Evolutionary conservation across 2,888 invertebrate species (phyloP).

Genomic region (Epistrophe eligans): DNA sequence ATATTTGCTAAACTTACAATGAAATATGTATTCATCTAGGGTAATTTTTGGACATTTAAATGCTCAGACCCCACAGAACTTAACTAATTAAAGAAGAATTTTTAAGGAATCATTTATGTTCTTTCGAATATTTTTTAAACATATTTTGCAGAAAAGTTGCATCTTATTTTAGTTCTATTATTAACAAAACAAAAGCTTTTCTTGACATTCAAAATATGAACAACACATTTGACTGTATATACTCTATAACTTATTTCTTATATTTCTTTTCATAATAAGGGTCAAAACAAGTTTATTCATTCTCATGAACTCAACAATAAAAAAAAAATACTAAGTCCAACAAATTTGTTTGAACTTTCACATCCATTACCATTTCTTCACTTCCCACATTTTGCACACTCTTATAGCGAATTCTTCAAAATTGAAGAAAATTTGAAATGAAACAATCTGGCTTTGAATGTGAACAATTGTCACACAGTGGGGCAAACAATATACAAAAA

Average conservation of each 20-base stretch:
- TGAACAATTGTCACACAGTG: neutral
- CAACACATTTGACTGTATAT: neutral
- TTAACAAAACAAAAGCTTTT: neutral
- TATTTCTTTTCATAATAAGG: neutral
- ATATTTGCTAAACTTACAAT: too few species aligned
- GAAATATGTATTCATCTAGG: too few species aligned
- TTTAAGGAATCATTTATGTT: too few species aligned
- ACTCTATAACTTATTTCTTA: neutral
- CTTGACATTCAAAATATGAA: neutral
- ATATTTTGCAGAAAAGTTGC: neutral
- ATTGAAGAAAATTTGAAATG: neutral
- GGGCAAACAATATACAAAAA: neutral
- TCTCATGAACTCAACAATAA: neutral
- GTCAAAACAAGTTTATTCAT: conserved; percentile 3
- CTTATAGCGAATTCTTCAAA: neutral
- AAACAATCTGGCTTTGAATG: conserved; percentile 4
- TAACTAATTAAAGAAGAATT: too few species aligned
- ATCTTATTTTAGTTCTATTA: neutral
- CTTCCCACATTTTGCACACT: neutral
- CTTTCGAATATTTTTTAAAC: neutral
- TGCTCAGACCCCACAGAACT: too few species aligned
- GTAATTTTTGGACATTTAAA: too few species aligned
- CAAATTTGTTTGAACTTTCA: conserved; percentile 4
- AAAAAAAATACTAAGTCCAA: neutral
- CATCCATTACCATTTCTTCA: neutral